A percentile compares a stretch with the other conserved stretches of the same genome.
Evolutionary conservation across 2,113 vertebrate genomes (phyloP).

Genomic region (Ictidomys tridecemlineatus): DNA sequence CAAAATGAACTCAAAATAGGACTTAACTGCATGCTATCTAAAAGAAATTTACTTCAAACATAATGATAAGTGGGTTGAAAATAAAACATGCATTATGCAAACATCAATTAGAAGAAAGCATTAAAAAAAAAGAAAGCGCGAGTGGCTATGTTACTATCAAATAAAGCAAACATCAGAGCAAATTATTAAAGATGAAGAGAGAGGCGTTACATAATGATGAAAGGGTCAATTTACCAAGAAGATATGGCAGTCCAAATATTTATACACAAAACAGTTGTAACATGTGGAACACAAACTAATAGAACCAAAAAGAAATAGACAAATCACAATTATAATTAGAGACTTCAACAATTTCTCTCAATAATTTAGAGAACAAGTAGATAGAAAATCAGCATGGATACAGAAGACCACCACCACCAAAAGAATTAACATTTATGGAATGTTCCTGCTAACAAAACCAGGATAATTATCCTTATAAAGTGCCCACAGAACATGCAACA

Average conservation of each 20-base stretch:
- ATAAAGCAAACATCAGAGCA: background rate
- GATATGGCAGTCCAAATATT: background rate
- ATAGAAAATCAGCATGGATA: background rate
- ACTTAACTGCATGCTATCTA: background rate
- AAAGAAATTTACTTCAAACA: background rate
- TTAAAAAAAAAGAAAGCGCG: too few species aligned
- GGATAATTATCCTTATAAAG: background rate
- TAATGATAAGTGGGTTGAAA: background rate
- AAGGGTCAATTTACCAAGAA: background rate
- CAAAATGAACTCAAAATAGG: background rate
- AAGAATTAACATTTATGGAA: background rate
- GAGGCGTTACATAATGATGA: background rate
- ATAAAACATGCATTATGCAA: background rate
- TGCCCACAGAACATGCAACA: background rate
- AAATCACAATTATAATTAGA: background rate
- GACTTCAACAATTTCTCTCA: background rate
- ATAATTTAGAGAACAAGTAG: background rate
- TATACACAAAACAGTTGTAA: background rate
- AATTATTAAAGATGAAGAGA: background rate
- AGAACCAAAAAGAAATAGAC: background rate
- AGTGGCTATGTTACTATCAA: background rate
- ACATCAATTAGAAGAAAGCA: background rate
- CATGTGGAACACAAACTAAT: background rate
- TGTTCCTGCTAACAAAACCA: background rate
- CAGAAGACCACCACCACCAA: background rate